A percentile compares a stretch with the other conserved stretches of the same genome.
These are phyloP conservation scores for Venustaconcha ellipsiformis DNA, from an alignment of 1,140 invertebrate species.

Conservation along the genomic window DNA sequence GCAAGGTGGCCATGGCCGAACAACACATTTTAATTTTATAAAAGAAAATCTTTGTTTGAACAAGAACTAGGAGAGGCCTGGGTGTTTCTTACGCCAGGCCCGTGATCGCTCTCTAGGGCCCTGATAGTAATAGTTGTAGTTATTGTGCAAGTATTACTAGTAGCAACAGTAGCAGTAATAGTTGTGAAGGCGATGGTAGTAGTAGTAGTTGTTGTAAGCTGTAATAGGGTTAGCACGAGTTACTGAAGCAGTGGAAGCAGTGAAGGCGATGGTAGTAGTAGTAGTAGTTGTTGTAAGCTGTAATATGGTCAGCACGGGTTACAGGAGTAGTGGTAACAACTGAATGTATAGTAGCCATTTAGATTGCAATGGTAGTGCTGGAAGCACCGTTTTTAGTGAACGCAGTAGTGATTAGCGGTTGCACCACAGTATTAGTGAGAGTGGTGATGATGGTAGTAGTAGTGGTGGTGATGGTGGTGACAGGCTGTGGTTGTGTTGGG, in stretches of 20 bases:
- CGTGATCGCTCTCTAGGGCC: background rate
- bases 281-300: conserved; percentile 13
- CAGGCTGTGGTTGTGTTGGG: background rate
- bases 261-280: conserved; percentile 6
- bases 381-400: background rate
- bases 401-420: background rate
- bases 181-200: background rate
- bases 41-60: too few species aligned
- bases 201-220: background rate
- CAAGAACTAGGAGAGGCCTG: too few species aligned
- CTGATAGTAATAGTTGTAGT: conserved; percentile 13
- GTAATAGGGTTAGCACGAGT: too few species aligned
- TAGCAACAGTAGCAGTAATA: conserved; percentile 1
- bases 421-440: background rate
- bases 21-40: too few species aligned
- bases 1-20: background rate
- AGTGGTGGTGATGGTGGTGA: background rate
- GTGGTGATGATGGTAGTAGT: conserved; percentile 4
- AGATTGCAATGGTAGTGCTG: conserved; percentile 10
- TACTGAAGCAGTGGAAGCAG: background rate
- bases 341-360: background rate
- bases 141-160: conserved; percentile 1
- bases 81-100: too few species aligned
- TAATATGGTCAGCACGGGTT: conserved; percentile 2
- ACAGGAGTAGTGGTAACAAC: conserved; percentile 10